phyloP scores from a whole-genome alignment of 1,140 invertebrate genomes.

The Mesaphorura yosii region DNA sequence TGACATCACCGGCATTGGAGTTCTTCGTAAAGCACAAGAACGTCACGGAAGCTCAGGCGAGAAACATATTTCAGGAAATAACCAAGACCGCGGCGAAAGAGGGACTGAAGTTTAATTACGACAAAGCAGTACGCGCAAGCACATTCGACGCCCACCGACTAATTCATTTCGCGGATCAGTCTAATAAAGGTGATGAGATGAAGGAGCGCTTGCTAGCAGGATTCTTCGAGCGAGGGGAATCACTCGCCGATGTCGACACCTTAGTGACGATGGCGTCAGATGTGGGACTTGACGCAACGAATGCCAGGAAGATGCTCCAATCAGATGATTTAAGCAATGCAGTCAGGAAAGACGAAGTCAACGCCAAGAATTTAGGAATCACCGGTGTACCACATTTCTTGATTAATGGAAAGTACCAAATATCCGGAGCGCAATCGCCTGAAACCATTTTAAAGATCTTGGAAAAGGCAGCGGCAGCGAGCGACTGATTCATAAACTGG shows the following conservation, averaged over 20 bases:
- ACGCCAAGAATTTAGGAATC: background rate
- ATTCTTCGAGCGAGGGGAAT: background rate
- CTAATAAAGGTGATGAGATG: background rate
- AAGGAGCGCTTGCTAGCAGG: background rate
- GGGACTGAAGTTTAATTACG: background rate
- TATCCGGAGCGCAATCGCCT: slow-evolving; percentile 1
- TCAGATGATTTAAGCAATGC: background rate
- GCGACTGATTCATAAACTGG: no score
- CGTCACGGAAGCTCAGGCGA: background rate
- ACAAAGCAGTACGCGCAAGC: background rate
- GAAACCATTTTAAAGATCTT: background rate
- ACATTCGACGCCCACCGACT: slow-evolving; percentile 3
- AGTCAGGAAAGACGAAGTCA: background rate
- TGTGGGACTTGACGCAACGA: background rate
- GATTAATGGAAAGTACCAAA: background rate
- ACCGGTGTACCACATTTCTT: background rate
- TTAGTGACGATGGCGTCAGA: background rate
- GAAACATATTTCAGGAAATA: background rate
- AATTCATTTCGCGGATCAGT: background rate
- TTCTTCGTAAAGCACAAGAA: background rate
- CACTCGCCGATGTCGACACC: background rate
- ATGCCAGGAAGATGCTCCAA: background rate
- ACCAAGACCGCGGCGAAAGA: background rate
- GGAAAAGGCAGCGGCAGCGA: background rate
- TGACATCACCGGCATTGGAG: background rate